Percentiles rank a stretch among this genome's conserved stretches.
Evolutionary conservation across 2,113 vertebrate species (phyloP).

Genomic region (Litocranius walleri): DNA sequence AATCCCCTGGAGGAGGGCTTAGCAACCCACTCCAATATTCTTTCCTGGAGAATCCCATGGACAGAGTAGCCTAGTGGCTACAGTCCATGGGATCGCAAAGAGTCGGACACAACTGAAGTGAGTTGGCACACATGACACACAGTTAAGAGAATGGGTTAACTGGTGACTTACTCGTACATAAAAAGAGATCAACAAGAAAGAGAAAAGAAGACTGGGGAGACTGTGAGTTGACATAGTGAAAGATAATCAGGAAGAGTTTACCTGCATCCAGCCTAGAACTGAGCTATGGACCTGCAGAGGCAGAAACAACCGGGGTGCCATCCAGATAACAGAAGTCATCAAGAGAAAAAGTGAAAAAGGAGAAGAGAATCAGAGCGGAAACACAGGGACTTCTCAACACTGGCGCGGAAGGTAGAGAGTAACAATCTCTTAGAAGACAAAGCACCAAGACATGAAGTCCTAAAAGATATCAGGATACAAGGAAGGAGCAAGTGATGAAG

Average conservation of each 20-base stretch:
- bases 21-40: background rate
- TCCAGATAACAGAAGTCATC: background rate
- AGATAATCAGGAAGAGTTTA: background rate
- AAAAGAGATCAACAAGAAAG: background rate
- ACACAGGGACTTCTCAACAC: background rate
- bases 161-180: background rate
- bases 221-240: background rate
- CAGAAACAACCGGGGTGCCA: accelerated
- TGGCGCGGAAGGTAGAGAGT: background rate
- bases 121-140: background rate
- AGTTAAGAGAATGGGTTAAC: background rate
- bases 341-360: background rate
- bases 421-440: background rate
- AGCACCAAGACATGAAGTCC: background rate
- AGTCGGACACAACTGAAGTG: background rate
- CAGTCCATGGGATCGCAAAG: background rate
- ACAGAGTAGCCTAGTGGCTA: background rate
- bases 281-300: background rate
- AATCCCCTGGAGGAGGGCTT: background rate
- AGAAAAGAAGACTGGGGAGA: background rate
- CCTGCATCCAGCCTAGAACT: background rate
- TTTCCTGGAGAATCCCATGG: background rate
- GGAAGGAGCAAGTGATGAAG: background rate
- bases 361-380: background rate
- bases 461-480: background rate